A percentile compares a stretch with the other conserved stretches of the same genome.
Conservation (phyloP, 1,140 invertebrate genomes). For the Pseudomyrmex flavicornis region DNA sequence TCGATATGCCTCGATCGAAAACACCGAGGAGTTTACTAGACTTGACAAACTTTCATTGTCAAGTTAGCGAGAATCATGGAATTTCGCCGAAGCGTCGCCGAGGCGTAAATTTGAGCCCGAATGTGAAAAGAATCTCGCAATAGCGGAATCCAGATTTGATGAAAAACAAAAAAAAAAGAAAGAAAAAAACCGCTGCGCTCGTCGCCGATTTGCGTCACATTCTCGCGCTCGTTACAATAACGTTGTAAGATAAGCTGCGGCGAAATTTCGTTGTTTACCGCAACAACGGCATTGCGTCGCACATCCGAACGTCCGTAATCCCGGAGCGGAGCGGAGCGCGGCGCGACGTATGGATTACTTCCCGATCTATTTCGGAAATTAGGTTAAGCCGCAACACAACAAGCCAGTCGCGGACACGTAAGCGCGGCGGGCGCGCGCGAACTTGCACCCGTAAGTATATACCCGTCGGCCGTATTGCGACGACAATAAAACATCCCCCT, state of each 20-base stretch:
- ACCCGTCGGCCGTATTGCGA: background rate
- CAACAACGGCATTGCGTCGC: background rate
- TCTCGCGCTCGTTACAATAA: conserved; percentile 38
- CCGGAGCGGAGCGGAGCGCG: background rate
- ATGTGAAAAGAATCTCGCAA: no score
- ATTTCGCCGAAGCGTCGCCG: background rate
- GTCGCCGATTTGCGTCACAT: conserved; percentile 13
- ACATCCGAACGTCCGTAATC: conserved; percentile 26
- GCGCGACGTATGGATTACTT: conserved; percentile 27
- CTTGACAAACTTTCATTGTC: background rate
- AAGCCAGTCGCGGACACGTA: background rate
- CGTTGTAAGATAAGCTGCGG: background rate
- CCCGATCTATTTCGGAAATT: conserved; percentile 39
- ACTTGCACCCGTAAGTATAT: background rate
- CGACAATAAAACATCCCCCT: background rate
- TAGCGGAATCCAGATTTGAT: no score
- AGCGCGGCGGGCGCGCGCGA: background rate
- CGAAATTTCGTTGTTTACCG: conserved; percentile 23
- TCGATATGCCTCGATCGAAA: conserved; percentile 20
- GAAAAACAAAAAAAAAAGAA: no score
- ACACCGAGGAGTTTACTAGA: background rate
- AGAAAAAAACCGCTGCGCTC: background rate
- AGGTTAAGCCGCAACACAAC: conserved; percentile 15
- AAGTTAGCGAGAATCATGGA: background rate
- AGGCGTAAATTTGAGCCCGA: background rate